A percentile compares a stretch with the other conserved stretches of the same genome.
phyloP scores from a whole-genome alignment of 2,113 vertebrate species.

The Hystrix brachyura region DNA sequence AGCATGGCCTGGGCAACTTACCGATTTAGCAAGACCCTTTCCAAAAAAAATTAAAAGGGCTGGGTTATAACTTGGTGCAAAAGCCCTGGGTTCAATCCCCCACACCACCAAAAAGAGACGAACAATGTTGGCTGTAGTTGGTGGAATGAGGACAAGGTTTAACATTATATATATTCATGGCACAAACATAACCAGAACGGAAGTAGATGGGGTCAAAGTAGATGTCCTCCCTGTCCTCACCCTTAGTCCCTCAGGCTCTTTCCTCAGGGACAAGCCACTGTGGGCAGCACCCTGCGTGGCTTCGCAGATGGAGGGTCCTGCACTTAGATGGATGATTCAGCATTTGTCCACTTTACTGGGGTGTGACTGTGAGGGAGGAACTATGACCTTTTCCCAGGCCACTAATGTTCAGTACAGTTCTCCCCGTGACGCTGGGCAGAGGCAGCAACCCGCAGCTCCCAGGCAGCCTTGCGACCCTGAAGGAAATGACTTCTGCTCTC shows the following conservation, averaged over 20 bases:
- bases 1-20: background rate
- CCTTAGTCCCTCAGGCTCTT: background rate
- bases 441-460: background rate
- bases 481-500: background rate
- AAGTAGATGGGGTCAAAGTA: background rate
- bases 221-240: background rate
- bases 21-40: background rate
- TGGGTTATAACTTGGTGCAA: background rate
- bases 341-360: background rate
- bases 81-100: background rate
- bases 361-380: background rate
- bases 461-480: background rate
- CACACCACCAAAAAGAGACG: background rate
- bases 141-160: no score
- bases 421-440: background rate
- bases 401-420: background rate
- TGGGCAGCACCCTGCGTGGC: background rate
- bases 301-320: background rate
- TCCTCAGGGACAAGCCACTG: background rate
- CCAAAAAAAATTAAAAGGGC: background rate
- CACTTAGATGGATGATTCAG: background rate
- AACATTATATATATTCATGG: rapidly evolving
- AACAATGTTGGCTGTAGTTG: background rate
- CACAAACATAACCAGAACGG: background rate
- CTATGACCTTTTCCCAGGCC: background rate